These are phyloP conservation scores for Bubalus kerabau DNA, from an alignment of 2,113 vertebrate genomes.

Conservation along the genomic window DNA sequence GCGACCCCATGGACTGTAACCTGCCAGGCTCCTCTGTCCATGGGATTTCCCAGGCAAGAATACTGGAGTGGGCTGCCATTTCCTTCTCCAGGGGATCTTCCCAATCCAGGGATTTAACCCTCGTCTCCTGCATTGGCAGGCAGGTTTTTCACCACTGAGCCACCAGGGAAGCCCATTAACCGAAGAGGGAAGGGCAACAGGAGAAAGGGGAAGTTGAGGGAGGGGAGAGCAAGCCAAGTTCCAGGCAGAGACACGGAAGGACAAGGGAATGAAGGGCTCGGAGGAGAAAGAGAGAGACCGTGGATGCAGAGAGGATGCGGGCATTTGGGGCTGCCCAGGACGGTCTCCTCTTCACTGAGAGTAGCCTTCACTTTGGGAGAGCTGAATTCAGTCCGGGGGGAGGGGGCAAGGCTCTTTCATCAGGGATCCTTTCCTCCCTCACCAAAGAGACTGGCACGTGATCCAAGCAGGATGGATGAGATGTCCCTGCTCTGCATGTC, in stretches of 20 bases:
- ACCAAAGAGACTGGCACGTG: neutral
- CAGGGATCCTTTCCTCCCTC: neutral
- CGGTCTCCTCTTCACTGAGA: neutral
- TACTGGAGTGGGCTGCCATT: neutral
- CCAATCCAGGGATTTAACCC: neutral
- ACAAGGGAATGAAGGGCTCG: neutral
- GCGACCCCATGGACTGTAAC: neutral
- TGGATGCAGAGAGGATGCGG: accelerated
- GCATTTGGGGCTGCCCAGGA: neutral
- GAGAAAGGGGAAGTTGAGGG: neutral
- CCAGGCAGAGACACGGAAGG: too few relatives aligned
- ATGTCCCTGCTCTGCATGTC: neutral
- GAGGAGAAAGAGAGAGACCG: neutral
- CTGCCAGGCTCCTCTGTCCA: neutral
- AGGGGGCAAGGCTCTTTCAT: neutral
- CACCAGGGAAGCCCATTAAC: neutral
- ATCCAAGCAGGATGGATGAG: neutral
- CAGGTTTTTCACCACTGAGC: neutral
- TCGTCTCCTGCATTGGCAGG: neutral
- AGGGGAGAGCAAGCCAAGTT: neutral
- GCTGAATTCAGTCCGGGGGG: neutral
- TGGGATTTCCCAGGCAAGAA: neutral
- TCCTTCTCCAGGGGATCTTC: neutral
- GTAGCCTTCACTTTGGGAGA: neutral
- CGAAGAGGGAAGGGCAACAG: neutral